Evolutionary conservation across 2,113 vertebrate genomes (phyloP).

Genomic region (Aptenodytes patagonicus): DNA sequence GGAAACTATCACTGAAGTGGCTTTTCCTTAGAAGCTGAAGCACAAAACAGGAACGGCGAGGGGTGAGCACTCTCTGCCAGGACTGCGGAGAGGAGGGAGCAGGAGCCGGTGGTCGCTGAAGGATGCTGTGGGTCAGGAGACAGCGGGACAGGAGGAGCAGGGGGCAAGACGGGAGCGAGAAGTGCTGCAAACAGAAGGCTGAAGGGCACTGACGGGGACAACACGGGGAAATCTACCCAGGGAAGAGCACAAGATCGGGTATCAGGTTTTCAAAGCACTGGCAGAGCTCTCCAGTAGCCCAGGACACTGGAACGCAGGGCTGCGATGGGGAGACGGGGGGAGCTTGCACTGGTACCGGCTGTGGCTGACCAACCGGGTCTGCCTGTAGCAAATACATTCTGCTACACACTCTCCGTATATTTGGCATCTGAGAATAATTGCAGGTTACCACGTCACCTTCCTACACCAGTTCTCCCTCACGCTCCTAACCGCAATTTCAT

Average conservation of each 20-base stretch:
- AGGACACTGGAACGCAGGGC: neutral
- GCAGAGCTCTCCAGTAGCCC: neutral
- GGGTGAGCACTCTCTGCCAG: neutral
- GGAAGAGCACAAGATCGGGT: neutral
- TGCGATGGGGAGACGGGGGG: neutral
- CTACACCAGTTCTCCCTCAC: neutral
- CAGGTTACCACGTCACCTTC: neutral
- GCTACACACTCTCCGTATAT: rapidly evolving
- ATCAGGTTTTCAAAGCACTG: neutral
- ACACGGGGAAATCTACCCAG: rapidly evolving
- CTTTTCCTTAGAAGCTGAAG: constrained; percentile 53
- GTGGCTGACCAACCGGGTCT: neutral
- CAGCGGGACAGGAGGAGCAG: neutral
- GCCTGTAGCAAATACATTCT: rapidly evolving
- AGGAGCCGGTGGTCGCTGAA: neutral
- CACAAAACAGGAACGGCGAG: constrained; percentile 23
- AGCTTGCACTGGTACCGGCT: neutral
- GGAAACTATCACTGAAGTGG: constrained; percentile 73
- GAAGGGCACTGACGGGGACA: neutral
- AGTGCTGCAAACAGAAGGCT: neutral
- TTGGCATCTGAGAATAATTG: neutral
- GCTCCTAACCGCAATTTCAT: neutral
- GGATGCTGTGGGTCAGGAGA: neutral
- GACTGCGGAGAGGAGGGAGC: neutral
- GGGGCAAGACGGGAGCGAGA: rapidly evolving